Conservation (phyloP, 2,888 invertebrate species). For the Embidobia sp. region DNA sequence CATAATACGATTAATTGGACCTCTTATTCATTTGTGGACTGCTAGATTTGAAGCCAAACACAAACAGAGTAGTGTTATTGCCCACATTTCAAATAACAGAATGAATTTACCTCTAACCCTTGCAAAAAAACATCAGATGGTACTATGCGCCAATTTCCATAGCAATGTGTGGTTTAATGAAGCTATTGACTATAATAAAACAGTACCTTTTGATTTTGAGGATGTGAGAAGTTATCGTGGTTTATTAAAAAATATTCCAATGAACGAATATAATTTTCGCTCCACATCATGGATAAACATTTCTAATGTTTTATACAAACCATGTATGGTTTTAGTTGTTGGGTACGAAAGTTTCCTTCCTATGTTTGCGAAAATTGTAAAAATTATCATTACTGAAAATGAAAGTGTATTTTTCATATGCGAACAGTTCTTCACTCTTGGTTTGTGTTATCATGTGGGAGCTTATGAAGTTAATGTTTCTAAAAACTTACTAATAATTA, state of each 20-base stretch:
- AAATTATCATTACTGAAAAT: conserved; percentile 7
- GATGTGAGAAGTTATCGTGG: not conserved
- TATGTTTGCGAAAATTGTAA: conserved; percentile 7
- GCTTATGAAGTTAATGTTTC: conserved; percentile 2
- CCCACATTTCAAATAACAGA: conserved; percentile 6
- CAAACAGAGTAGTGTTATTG: conserved; percentile 1
- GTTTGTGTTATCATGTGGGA: conserved; percentile 5
- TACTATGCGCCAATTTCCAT: conserved; percentile 2
- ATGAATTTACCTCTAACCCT: conserved; percentile 3
- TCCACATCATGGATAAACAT: conserved; percentile 12
- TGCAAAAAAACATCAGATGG: conserved; percentile 2
- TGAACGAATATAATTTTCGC: not conserved
- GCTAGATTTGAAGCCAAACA: conserved; percentile 20
- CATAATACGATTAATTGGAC: conserved; percentile 8
- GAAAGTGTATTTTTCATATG: conserved; percentile 11
- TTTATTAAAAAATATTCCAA: not conserved
- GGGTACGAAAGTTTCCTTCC: conserved; percentile 9
- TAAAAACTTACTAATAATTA: not conserved
- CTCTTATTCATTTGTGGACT: conserved; percentile 11
- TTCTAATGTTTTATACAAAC: conserved; percentile 11
- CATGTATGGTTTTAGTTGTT: conserved; percentile 12
- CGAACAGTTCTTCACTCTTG: conserved; percentile 3
- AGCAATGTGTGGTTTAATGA: not conserved
- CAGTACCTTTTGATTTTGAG: not conserved
- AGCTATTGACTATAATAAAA: not conserved